Percentiles rank a stretch among this genome's conserved stretches.
These are phyloP conservation scores for Acronicta psi DNA, from an alignment of 2,888 invertebrate species.

Conservation along the genomic window DNA sequence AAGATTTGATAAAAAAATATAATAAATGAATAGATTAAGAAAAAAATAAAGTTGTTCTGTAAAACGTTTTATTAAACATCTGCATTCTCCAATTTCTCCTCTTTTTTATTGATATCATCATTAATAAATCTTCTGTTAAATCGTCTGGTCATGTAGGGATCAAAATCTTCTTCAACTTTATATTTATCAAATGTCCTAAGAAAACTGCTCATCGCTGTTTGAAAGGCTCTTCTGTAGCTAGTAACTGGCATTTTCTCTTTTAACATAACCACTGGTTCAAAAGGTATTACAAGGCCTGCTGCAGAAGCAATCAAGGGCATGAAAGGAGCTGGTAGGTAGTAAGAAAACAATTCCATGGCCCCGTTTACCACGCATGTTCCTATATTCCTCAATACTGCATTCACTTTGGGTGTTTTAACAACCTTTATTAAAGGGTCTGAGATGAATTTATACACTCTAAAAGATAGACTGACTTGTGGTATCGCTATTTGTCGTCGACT, in stretches of 20 bases:
- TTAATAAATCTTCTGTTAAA: conserved; percentile 80
- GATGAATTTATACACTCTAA: conserved; percentile 63
- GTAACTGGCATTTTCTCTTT: conserved; percentile 80
- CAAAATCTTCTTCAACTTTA: conserved; percentile 70
- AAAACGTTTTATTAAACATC: conserved; percentile 25
- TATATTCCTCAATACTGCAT: conserved; percentile 72
- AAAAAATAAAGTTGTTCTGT: neutral
- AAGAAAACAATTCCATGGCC: conserved; percentile 77
- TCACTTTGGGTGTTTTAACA: conserved; percentile 70
- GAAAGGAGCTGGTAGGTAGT: conserved; percentile 78
- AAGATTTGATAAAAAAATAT: too few relatives aligned
- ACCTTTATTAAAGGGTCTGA: conserved; percentile 62
- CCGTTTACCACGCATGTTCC: conserved; percentile 83
- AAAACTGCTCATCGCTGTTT: conserved; percentile 75
- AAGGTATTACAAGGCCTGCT: conserved; percentile 81
- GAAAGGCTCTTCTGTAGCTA: conserved; percentile 80
- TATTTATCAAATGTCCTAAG: conserved; percentile 78
- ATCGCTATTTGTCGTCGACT: conserved; percentile 10
- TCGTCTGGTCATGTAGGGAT: conserved; percentile 81
- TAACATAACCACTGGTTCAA: conserved; percentile 80
- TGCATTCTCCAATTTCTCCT: conserved; percentile 1
- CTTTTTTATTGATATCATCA: conserved; percentile 28
- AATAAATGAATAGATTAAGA: neutral
- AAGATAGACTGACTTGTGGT: conserved; percentile 32
- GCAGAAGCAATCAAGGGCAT: conserved; percentile 81